phyloP scores from a whole-genome alignment of 2,113 vertebrate species.

The Aldabrachelys gigantea region DNA sequence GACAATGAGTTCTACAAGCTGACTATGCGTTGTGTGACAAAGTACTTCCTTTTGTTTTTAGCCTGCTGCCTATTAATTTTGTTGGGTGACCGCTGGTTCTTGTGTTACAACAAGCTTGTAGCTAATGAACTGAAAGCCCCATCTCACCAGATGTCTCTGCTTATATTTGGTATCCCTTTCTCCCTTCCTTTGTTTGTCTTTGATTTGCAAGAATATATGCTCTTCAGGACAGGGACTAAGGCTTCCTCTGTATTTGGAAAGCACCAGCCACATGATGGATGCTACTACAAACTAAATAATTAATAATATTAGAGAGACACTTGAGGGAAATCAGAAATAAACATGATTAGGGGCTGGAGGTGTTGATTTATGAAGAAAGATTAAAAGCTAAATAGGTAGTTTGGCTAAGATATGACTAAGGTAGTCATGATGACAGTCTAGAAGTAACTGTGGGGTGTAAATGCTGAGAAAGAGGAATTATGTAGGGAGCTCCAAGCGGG shows the following conservation, averaged over 20 bases:
- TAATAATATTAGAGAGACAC: neutral
- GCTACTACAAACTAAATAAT: neutral
- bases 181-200: neutral
- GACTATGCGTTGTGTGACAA: neutral
- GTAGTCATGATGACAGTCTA: neutral
- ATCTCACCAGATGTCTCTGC: neutral
- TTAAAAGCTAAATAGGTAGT: neutral
- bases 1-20: neutral
- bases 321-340: neutral
- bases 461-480: too few species aligned
- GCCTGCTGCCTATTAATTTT: neutral
- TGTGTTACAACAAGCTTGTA: neutral
- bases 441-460: neutral
- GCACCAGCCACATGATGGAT: neutral
- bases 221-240: neutral
- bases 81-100: neutral
- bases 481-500: too few species aligned
- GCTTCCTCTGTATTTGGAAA: neutral
- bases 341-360: neutral
- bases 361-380: neutral
- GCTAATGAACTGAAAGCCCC: neutral
- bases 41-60: neutral
- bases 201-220: neutral
- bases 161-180: neutral
- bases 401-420: neutral